Evolutionary conservation across 2,797 vertebrate genomes (phyloP), one percentile per base, ranked within the genome.

Genomic region (Pseudochirops cupreus): DNA sequence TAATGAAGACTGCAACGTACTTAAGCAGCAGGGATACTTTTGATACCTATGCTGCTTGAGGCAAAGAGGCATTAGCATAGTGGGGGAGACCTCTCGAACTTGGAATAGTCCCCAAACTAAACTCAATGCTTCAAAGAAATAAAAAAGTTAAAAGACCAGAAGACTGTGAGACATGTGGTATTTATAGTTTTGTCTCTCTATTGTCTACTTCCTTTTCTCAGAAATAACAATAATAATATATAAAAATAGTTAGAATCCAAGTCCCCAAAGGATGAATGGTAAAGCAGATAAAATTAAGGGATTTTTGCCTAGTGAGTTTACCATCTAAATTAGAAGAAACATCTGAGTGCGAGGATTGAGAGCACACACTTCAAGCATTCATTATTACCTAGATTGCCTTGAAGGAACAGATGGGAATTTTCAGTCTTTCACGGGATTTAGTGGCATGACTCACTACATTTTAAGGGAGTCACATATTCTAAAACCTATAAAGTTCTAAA

Each of bases 21-120:
- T 91, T 95, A 95, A 96, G 91, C 95, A 97, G 96, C 96, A 92
- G 95, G 97, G 91, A 91, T 31, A 91, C 67, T 56, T 97, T 97
- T 97, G 96, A 96, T 95, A 97, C 94, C 89, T 89, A 10, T 94
- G 94, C 82, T 93, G 94, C 87, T 95, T 97, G 96, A 94, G 93
- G 94, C 96, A 94, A 97, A 94, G 24, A 90, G 96, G 67, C 95
- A 96, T 98, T 96, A 96, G 93, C 93, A 91, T 94, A 91, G 62
- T 58, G 96, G 33, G 92, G 53, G 52, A 11, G 56, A 94, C 53
- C 53, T 93, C 94, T 91, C 56, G 92, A 95, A 91, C 91, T 87
- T 39, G 52, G 95, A 95, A 54, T 53, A 87, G 59, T 92, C 62
- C 67, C 62, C 54, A 97, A 96, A 95, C 96, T 96, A 96, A 93